Conservation (phyloP, 2,888 invertebrate species). For the Elegia similella region DNA sequence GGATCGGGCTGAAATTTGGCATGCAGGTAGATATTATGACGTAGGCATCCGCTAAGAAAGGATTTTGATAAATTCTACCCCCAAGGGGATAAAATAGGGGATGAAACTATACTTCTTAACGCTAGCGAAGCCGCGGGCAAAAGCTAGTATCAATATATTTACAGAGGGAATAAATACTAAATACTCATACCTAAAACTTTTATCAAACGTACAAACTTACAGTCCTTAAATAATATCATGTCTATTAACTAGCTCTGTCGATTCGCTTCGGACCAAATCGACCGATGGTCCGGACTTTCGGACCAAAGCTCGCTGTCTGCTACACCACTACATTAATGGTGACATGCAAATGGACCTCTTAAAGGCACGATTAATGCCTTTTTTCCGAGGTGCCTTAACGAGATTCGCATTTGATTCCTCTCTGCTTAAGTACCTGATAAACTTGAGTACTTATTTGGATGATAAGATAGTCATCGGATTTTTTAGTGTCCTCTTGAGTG, state of each 20-base stretch:
- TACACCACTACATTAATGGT: neutral
- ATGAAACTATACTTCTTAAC: too few relatives aligned
- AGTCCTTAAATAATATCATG: too few relatives aligned
- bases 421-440: slow-evolving; percentile 19
- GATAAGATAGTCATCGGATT: slow-evolving; percentile 15
- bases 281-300: neutral
- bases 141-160: too few relatives aligned
- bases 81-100: too few relatives aligned
- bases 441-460: slow-evolving; percentile 14
- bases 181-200: too few relatives aligned
- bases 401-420: slow-evolving; percentile 23
- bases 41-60: too few relatives aligned
- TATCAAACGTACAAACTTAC: too few relatives aligned
- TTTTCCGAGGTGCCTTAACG: slow-evolving; percentile 22
- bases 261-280: neutral
- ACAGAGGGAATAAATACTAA: too few relatives aligned
- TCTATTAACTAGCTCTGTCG: neutral
- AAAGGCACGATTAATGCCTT: slow-evolving; percentile 18
- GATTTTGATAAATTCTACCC: too few relatives aligned
- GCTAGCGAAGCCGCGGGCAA: too few relatives aligned
- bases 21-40: too few relatives aligned
- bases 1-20: too few relatives aligned
- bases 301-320: neutral
- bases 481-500: neutral
- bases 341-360: slow-evolving; percentile 12